Conservation (phyloP, 2,888 invertebrate genomes). For the Dryococelus australis region DNA sequence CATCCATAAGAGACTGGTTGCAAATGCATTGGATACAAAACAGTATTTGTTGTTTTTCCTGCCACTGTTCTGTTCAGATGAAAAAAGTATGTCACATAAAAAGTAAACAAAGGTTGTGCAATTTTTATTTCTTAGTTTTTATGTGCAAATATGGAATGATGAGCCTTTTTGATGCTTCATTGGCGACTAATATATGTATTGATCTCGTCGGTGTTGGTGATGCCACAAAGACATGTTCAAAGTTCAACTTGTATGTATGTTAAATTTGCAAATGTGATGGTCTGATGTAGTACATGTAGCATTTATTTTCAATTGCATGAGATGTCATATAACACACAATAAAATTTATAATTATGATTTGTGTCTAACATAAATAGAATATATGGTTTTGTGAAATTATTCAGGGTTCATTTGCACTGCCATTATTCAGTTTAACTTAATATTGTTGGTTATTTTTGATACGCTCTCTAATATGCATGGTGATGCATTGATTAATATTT, state of each 20-base stretch:
- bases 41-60: background rate
- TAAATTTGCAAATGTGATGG: background rate
- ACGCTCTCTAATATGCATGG: background rate
- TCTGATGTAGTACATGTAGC: background rate
- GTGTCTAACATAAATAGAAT: background rate
- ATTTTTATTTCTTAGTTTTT: background rate
- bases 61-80: background rate
- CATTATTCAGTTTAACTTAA: background rate
- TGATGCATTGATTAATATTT: conserved; percentile 3
- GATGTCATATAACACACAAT: background rate
- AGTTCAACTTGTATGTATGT: background rate
- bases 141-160: background rate
- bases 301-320: conserved; percentile 7
- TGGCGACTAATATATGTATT: background rate
- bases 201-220: conserved; percentile 5
- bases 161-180: conserved; percentile 5
- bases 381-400: background rate
- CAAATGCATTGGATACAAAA: background rate
- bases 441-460: background rate
- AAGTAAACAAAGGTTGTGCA: background rate
- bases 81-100: background rate
- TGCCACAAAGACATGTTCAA: conserved; percentile 1
- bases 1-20: background rate
- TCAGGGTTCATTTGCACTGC: background rate
- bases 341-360: background rate